These are phyloP conservation scores for Atrina japonica DNA, from an alignment of 2,888 invertebrate genomes.

Conservation along the genomic window DNA sequence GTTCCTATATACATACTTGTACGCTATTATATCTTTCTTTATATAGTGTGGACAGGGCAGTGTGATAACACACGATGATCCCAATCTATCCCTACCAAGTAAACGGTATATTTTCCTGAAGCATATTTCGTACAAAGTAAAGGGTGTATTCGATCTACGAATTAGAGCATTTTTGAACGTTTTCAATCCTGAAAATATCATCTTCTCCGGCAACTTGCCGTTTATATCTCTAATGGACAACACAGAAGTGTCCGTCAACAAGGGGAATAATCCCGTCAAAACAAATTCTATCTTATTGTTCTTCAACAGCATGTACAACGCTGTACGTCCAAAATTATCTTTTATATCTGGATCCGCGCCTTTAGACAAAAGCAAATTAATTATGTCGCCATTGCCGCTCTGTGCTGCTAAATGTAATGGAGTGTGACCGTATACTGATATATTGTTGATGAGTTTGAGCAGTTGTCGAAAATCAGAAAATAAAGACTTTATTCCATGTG, in stretches of 20 bases:
- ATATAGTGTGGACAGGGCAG: no score
- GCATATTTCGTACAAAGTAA: slow-evolving; percentile 3
- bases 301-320: slow-evolving; percentile 13
- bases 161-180: slow-evolving; percentile 6
- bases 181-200: neutral
- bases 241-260: slow-evolving; percentile 3
- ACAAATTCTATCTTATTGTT: neutral
- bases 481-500: slow-evolving; percentile 8
- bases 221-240: slow-evolving; percentile 2
- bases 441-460: slow-evolving; percentile 5
- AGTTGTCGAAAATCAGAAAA: neutral
- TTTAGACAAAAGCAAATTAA: slow-evolving; percentile 14
- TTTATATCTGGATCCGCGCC: slow-evolving; percentile 1
- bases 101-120: slow-evolving; percentile 5
- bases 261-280: slow-evolving; percentile 2
- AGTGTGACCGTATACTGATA: neutral
- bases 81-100: neutral
- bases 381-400: slow-evolving; percentile 16
- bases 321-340: slow-evolving; percentile 5
- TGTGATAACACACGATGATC: no score
- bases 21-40: no score
- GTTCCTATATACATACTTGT: no score
- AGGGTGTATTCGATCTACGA: neutral
- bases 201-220: slow-evolving; percentile 9
- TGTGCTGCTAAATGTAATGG: slow-evolving; percentile 10